Percentiles rank a stretch among this genome's conserved stretches.
Evolutionary conservation across 2,113 vertebrate species (phyloP).

Genomic region (Petromus typicus): DNA sequence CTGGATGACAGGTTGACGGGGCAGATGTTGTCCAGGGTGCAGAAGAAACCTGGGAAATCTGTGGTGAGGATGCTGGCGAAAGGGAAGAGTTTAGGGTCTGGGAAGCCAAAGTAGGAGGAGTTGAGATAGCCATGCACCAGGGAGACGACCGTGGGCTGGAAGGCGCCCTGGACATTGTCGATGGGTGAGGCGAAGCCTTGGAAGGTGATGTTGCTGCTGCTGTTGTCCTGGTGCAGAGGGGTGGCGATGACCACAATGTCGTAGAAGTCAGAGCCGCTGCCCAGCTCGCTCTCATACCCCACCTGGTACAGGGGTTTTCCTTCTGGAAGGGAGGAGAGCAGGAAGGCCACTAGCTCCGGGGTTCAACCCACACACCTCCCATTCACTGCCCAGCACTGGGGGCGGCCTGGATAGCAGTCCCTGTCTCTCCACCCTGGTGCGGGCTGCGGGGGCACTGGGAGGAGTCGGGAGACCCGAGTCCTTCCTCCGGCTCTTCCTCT

Average conservation of each 20-base stretch:
- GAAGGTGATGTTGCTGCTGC: constrained; percentile 91
- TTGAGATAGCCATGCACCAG: constrained; percentile 98
- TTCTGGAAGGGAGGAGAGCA: constrained; percentile 84
- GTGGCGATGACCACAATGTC: constrained; percentile 95
- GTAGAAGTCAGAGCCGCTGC: constrained; percentile 88
- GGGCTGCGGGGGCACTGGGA: background rate
- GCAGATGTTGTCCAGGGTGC: constrained; percentile 93
- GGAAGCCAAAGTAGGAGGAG: constrained; percentile 96
- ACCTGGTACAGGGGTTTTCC: constrained; percentile 92
- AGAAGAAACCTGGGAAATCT: constrained; percentile 92
- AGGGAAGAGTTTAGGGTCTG: constrained; percentile 96
- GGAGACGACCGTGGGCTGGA: constrained; percentile 93
- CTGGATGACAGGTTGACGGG: constrained; percentile 93
- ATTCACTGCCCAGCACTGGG: too few relatives aligned
- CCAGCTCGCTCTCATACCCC: constrained; percentile 86
- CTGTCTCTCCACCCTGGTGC: background rate
- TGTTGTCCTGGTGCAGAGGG: constrained; percentile 89
- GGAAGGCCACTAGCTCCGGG: background rate
- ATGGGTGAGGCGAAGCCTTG: constrained; percentile 90
- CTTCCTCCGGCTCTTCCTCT: background rate
- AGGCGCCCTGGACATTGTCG: constrained; percentile 86
- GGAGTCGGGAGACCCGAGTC: background rate
- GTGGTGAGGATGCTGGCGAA: constrained; percentile 95
- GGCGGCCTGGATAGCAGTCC: background rate
- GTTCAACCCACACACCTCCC: background rate